Conservation (phyloP, 2,888 invertebrate genomes). For the Tanypteryx hageni region DNA sequence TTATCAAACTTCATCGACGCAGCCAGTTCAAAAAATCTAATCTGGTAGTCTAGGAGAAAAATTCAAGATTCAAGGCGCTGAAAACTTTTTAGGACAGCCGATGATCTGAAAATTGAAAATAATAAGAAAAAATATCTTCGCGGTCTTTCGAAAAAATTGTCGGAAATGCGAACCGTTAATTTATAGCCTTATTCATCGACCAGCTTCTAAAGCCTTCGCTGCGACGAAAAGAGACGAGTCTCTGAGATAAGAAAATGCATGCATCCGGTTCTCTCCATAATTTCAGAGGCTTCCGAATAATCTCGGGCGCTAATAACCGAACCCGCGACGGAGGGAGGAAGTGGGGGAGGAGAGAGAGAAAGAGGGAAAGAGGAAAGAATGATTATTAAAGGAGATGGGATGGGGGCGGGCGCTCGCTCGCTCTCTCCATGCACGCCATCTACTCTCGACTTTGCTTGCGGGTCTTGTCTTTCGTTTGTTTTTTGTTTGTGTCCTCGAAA, state of each 20-base stretch:
- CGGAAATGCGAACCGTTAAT: background rate
- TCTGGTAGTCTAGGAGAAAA: too few species aligned
- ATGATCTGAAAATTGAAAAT: too few species aligned
- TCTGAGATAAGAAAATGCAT: background rate
- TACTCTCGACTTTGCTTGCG: background rate
- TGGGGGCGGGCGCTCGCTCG: background rate
- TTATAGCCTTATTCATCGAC: background rate
- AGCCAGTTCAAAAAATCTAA: too few species aligned
- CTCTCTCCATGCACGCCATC: background rate
- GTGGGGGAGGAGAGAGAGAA: background rate
- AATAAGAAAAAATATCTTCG: too few species aligned
- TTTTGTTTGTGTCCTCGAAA: background rate
- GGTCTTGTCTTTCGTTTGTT: background rate
- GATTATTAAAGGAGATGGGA: background rate
- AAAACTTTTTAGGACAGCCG: too few species aligned
- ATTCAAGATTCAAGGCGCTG: too few species aligned
- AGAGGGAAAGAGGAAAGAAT: background rate
- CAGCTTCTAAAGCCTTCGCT: background rate
- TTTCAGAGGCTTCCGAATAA: background rate
- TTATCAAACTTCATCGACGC: too few species aligned
- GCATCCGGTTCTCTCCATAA: constrained; percentile 22
- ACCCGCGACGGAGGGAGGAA: background rate
- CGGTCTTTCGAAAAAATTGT: too few species aligned
- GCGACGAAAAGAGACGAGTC: background rate
- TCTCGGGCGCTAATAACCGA: constrained; percentile 1